phyloP scores from a whole-genome alignment of 2,113 vertebrate genomes.

The Crocuta crocuta region DNA sequence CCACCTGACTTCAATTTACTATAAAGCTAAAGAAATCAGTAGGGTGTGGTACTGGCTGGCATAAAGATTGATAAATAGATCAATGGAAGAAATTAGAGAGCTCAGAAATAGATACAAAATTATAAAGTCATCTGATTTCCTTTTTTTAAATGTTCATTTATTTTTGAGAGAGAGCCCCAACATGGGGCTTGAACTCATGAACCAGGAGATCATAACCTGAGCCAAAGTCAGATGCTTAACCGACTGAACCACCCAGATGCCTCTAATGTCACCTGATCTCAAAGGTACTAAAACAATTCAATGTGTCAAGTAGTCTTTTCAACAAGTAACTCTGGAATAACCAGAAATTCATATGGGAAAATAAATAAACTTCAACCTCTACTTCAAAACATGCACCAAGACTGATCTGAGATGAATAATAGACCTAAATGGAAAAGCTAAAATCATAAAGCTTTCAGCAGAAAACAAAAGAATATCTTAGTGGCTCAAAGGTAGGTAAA shows the following conservation, averaged over 20 bases:
- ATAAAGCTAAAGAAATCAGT: slow-evolving; percentile 37
- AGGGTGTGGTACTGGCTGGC: background rate
- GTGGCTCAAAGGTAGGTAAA: background rate
- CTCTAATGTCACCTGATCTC: slow-evolving; percentile 10
- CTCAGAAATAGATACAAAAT: slow-evolving; percentile 22
- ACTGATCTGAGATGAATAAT: slow-evolving; percentile 26
- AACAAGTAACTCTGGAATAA: background rate
- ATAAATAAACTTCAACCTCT: slow-evolving; percentile 25
- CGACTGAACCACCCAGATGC: too few species aligned
- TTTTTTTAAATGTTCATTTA: background rate
- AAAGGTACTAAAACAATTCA: background rate
- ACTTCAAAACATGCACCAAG: background rate
- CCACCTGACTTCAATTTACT: background rate
- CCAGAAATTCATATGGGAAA: background rate
- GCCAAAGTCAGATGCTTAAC: too few species aligned
- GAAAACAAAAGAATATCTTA: slow-evolving; percentile 25
- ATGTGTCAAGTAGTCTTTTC: background rate
- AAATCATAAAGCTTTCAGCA: slow-evolving; percentile 14
- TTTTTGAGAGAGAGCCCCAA: too few species aligned
- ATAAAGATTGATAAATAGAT: background rate
- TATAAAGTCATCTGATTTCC: slow-evolving; percentile 36
- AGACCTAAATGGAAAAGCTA: slow-evolving; percentile 33
- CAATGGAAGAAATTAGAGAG: background rate
- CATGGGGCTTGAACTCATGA: too few species aligned
- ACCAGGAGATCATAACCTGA: too few species aligned